A percentile compares a stretch with the other conserved stretches of the same genome.
These are phyloP conservation scores for Ashinkailepas kermadecensis DNA, from an alignment of 2,888 invertebrate genomes.

Conservation along the genomic window DNA sequence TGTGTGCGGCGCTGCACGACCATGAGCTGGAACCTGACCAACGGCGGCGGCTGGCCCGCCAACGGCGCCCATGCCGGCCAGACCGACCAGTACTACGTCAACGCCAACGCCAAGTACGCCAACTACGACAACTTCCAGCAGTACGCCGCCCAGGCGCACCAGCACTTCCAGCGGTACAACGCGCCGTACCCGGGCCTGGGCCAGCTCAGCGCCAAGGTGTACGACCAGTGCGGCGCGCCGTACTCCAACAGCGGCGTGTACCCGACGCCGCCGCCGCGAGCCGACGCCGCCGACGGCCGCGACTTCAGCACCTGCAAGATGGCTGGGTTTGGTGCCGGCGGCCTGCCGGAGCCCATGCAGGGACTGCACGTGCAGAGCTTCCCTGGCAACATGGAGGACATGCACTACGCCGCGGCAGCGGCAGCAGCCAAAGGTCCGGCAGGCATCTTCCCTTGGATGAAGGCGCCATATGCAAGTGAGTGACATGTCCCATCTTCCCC, in stretches of 20 bases:
- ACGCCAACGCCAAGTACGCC: constrained; percentile 2
- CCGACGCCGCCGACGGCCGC: neutral
- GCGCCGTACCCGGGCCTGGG: constrained; percentile 1
- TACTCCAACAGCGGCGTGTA: neutral
- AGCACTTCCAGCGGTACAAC: constrained; percentile 11
- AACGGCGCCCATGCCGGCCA: neutral
- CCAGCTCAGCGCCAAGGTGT: constrained; percentile 15
- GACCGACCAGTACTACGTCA: constrained; percentile 1
- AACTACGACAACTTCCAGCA: constrained; percentile 19
- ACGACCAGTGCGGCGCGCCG: neutral
- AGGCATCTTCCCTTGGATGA: constrained; percentile 19
- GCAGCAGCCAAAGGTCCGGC: neutral
- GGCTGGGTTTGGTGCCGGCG: neutral
- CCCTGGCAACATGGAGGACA: neutral
- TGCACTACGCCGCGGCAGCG: constrained; percentile 3
- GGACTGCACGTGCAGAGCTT: constrained; percentile 12
- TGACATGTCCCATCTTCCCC: neutral
- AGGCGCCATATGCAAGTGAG: constrained; percentile 9
- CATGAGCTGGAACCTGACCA: constrained; percentile 10
- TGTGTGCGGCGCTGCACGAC: neutral
- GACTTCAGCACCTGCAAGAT: constrained; percentile 15
- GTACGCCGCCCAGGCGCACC: constrained; percentile 19
- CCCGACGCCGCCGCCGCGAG: neutral
- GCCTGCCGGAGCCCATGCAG: neutral
- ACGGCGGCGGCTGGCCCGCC: constrained; percentile 6